Base-by-base conservation (phyloP, 2,888 invertebrate genomes). In the Argyra leucocephala region DNA sequence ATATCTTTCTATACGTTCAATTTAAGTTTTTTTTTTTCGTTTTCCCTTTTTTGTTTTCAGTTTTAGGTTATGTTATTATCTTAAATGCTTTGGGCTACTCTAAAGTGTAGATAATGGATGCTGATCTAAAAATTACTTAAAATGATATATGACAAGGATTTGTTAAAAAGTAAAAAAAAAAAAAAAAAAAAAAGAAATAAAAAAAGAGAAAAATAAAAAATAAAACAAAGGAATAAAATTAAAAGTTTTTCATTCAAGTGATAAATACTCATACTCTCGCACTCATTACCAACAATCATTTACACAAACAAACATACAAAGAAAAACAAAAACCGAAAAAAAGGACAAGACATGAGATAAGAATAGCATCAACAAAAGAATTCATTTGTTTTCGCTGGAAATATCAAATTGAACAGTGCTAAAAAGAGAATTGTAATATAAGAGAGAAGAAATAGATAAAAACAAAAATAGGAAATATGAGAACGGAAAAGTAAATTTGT, bases 21-120 rank as follows among this genome's bases (percentile, higher is more conserved):
- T 37, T 37, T 37, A 9, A 3, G 37, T 15, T 37, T 15, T 37
- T 26, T 26, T 26, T 26, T 26, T 26, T 26, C 7, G 7, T 31
- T 48, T 48, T 48, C 12, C 18, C 18, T 18, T 48, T 48, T 48
- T 5, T 18, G 1, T 48, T 48, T 48, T 48, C 48, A 48, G 18
- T 48, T 48, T 31, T 31, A 48, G 48, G 48, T 48, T 48, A 48
- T 48, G 48, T 48, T 48, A 48, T 48, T 48, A 48, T 48, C 48
- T 48, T 48, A 48, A 48, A 48, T 48, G 48, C 48, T 5, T 48
- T 48, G 48, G 48, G 48, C 48, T 18, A 48, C 48, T 48, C 48
- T 15, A 48, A 48, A 48, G 12, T 9, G n/a, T 15, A 48, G 48
- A 48, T 48, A 48, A 48, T 48, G 48, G 48, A 48, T 48, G 48